Percentiles rank a stretch among this genome's conserved stretches.
These are phyloP conservation scores for Tetragonisca angustula DNA, from an alignment of 2,888 invertebrate species.

Conservation along the genomic window DNA sequence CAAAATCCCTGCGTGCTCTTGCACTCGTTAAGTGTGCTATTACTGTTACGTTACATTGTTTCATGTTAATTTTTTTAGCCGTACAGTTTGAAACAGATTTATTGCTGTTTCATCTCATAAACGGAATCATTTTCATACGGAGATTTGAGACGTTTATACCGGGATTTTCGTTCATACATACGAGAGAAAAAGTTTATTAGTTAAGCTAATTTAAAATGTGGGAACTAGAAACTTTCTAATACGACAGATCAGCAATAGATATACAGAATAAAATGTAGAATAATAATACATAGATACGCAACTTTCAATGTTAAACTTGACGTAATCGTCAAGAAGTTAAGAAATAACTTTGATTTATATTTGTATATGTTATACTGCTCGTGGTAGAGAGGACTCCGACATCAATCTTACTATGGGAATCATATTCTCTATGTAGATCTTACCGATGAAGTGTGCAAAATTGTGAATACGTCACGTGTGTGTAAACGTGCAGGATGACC, in stretches of 20 bases:
- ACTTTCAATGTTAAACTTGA: not conserved
- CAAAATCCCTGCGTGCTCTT: not conserved
- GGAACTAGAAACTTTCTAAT: too few species aligned
- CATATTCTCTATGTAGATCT: slow-evolving; percentile 21
- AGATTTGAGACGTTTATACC: not conserved
- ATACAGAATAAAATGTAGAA: too few species aligned
- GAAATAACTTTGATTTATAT: not conserved
- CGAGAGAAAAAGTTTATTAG: too few species aligned
- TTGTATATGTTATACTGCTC: not conserved
- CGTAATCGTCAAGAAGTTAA: not conserved
- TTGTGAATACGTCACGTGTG: slow-evolving; percentile 35
- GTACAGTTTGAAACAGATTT: not conserved
- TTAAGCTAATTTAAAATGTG: too few species aligned
- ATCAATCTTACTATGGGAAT: slow-evolving; percentile 48
- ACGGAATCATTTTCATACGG: not conserved
- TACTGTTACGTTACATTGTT: not conserved
- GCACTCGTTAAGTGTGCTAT: not conserved
- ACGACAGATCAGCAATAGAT: too few species aligned
- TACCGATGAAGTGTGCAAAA: slow-evolving; percentile 22
- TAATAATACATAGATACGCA: too few species aligned
- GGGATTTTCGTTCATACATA: too few species aligned
- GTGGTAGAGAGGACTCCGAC: slow-evolving; percentile 14
- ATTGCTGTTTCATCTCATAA: not conserved
- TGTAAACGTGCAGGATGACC: not conserved
- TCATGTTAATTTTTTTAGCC: not conserved